Percentiles rank a stretch among this genome's conserved stretches.
These are phyloP conservation scores for Rhabdornis inornatus DNA, from an alignment of 2,113 vertebrate genomes.

Conservation along the genomic window DNA sequence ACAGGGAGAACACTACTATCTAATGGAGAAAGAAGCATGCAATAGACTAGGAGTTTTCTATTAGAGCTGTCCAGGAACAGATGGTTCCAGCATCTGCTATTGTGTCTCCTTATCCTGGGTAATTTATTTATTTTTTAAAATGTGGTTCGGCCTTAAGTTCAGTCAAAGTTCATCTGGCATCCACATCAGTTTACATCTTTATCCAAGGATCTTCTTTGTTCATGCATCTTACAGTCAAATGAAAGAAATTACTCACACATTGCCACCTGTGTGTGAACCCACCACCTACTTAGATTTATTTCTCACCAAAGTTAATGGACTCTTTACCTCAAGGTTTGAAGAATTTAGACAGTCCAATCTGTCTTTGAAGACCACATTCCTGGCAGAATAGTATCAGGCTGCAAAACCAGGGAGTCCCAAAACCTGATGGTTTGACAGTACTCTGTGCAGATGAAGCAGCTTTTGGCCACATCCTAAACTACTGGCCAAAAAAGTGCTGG, in stretches of 20 bases:
- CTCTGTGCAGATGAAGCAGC: not conserved
- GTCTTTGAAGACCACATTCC: not conserved
- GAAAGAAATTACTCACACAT: conserved; percentile 39
- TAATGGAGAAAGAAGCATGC: not conserved
- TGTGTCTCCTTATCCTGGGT: conserved; percentile 8
- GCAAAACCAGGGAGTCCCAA: not conserved
- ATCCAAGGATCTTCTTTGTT: conserved; percentile 41
- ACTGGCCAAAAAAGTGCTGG: not conserved
- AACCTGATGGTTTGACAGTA: not conserved
- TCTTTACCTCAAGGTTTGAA: not conserved
- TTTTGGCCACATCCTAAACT: not conserved
- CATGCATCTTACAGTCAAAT: conserved; percentile 19
- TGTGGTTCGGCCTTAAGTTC: conserved; percentile 35
- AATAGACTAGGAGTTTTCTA: conserved; percentile 15
- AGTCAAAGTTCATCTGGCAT: conserved; percentile 58
- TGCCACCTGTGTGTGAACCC: conserved; percentile 31
- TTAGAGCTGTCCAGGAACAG: conserved; percentile 45
- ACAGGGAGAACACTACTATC: not conserved
- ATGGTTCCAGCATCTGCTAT: conserved; percentile 53
- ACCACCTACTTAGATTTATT: conserved; percentile 30
- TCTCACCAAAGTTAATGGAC: not conserved
- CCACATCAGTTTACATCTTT: conserved; percentile 24
- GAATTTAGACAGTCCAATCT: not conserved
- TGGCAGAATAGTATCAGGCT: not conserved
- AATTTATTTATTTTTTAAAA: conserved; percentile 42